Evolutionary conservation across 2,888 invertebrate species (phyloP).

Genomic region (Stictocephala bisonia): DNA sequence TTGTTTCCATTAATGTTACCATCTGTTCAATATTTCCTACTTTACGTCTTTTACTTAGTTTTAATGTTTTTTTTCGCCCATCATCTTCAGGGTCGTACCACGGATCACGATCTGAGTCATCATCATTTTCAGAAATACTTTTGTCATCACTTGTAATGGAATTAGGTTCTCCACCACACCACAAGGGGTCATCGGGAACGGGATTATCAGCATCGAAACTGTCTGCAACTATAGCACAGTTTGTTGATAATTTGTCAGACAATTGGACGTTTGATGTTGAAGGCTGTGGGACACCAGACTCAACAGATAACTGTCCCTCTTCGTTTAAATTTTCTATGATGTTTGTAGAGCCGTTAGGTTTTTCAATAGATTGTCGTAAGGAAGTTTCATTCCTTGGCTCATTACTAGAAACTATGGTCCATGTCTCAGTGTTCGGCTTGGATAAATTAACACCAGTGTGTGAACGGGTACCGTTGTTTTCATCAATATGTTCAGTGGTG

Average conservation of each 20-base stretch:
- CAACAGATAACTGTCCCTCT: not conserved
- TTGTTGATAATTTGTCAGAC: not conserved
- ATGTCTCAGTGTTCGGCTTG: not conserved
- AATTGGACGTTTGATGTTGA: not conserved
- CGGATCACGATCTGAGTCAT: constrained; percentile 22
- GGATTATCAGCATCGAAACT: not conserved
- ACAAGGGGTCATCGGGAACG: not conserved
- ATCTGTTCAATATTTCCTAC: not conserved
- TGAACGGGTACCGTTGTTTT: not conserved
- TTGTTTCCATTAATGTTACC: not conserved
- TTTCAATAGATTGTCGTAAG: not conserved
- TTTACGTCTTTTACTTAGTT: constrained; percentile 3
- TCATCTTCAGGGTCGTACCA: constrained; percentile 4
- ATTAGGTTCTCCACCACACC: not conserved
- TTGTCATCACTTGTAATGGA: not conserved
- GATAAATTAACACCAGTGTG: not conserved
- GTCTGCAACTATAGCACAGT: not conserved
- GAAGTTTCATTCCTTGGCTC: not conserved
- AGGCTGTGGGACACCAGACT: not conserved
- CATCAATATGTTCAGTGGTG: not conserved
- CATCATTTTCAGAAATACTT: not conserved
- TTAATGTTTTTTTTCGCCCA: not conserved
- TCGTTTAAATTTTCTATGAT: not conserved
- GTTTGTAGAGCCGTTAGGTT: not conserved
- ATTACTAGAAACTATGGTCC: not conserved